phyloP scores from a whole-genome alignment of 2,113 vertebrate genomes.

The Etheostoma cragini region DNA sequence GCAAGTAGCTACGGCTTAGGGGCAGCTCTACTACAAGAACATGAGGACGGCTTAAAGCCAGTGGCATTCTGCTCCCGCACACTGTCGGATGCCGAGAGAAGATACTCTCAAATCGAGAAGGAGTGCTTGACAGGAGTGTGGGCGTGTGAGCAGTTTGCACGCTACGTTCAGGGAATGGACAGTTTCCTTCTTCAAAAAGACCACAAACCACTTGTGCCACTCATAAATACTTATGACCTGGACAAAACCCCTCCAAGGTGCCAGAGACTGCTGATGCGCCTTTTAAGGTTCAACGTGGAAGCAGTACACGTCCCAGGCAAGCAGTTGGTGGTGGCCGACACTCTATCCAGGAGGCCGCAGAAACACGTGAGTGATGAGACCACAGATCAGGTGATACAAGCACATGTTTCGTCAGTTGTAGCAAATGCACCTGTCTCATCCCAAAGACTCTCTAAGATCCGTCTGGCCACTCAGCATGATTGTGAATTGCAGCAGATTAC shows the following conservation, averaged over 20 bases:
- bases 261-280: not conserved
- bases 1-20: constrained; percentile 1
- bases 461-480: not conserved
- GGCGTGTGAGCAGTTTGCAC: too few species aligned
- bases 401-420: not conserved
- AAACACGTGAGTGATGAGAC: too few species aligned
- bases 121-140: not conserved
- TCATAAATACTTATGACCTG: not conserved
- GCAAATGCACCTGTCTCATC: not conserved
- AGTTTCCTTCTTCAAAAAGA: not conserved
- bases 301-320: not conserved
- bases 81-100: not conserved
- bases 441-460: not conserved
- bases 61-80: not conserved
- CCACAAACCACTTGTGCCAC: not conserved
- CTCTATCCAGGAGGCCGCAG: not conserved
- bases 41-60: not conserved
- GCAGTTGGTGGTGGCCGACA: not conserved
- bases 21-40: not conserved
- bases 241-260: not conserved
- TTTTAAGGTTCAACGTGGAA: not conserved
- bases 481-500: not conserved
- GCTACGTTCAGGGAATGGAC: not conserved
- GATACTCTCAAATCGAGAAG: not conserved
- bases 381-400: not conserved